Percentiles rank a stretch among this genome's conserved stretches.
Conservation (phyloP, 2,113 vertebrate genomes). For the Boulengeromyrus knoepffleri region DNA sequence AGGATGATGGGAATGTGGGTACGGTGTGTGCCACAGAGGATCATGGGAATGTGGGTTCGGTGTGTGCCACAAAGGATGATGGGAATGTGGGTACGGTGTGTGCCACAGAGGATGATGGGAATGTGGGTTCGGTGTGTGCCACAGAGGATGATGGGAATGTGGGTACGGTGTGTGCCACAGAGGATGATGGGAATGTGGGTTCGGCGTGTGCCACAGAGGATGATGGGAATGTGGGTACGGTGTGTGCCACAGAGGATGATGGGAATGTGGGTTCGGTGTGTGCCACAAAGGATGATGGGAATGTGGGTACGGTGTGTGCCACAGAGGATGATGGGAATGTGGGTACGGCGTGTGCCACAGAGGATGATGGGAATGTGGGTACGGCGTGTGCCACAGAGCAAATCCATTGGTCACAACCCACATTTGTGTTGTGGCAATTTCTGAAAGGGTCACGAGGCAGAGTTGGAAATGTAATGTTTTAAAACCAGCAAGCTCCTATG, state of each 20-base stretch:
- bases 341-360: accelerated
- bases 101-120: neutral
- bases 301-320: neutral
- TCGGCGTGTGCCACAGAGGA: neutral
- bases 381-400: neutral
- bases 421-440: too few relatives aligned
- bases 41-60: neutral
- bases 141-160: too few relatives aligned
- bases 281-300: neutral
- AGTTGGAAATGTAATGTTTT: too few relatives aligned
- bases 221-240: neutral
- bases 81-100: neutral
- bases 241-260: neutral
- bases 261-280: neutral
- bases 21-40: neutral
- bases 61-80: neutral
- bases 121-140: too few relatives aligned
- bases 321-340: neutral
- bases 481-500: too few relatives aligned
- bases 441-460: too few relatives aligned
- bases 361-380: neutral
- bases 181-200: too few relatives aligned
- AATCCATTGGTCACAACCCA: too few relatives aligned
- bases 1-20: neutral
- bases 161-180: neutral